phyloP scores from a whole-genome alignment of 2,797 vertebrate genomes.

The Alcedo atthis region DNA sequence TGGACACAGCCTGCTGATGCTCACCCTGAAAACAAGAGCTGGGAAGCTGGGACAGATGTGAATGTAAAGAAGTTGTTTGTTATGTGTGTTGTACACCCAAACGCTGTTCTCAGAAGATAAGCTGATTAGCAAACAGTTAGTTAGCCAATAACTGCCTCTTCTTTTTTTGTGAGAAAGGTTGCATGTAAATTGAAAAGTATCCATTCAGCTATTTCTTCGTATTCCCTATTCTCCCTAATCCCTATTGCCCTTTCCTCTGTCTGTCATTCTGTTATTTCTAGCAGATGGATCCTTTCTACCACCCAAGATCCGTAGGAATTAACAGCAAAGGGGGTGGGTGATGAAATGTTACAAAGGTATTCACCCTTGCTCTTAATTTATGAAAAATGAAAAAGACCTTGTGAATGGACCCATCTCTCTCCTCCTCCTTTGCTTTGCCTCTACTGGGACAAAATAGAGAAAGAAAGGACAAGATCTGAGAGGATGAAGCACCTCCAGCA shows the following conservation, averaged over 20 bases:
- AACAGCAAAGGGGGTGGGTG: neutral
- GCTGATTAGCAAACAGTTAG: neutral
- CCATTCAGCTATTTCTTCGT: neutral
- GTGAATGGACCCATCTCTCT: neutral
- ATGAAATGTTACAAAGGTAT: neutral
- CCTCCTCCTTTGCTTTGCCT: neutral
- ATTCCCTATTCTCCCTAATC: neutral
- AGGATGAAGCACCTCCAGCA: neutral
- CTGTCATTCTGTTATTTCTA: neutral
- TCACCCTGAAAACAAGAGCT: neutral
- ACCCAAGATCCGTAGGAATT: neutral
- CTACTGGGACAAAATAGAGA: neutral
- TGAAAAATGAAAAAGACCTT: neutral
- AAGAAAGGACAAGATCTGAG: neutral
- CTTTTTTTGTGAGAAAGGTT: neutral
- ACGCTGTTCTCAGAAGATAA: neutral
- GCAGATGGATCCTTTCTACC: neutral
- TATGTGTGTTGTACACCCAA: neutral
- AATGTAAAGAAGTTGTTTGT: neutral
- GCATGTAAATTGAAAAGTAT: neutral
- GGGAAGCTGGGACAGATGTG: accelerated
- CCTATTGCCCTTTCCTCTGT: slow-evolving; percentile 3
- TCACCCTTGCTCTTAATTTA: neutral
- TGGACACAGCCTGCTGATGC: neutral
- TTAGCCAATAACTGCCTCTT: neutral